Evolutionary conservation across 2,888 invertebrate genomes (phyloP), one percentile per base, ranked within the genome.

Genomic region (Polydrusus pterygomalis): DNA sequence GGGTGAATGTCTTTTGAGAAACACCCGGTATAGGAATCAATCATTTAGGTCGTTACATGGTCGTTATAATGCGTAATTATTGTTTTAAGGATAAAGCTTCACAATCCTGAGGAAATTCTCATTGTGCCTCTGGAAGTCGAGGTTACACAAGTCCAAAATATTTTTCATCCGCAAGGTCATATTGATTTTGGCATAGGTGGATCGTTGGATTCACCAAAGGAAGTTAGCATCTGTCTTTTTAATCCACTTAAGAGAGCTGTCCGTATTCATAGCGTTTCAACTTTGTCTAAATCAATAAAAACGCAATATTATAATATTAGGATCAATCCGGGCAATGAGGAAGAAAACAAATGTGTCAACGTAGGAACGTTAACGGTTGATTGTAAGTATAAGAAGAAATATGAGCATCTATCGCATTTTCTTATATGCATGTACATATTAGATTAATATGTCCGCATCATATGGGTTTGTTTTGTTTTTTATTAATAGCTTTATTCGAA

Each of bases 111-210:
- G 78, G 92, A 93, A 84, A 89, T 92, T 79, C 90, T 96, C 79
- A 92, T 96, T 78, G 91, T 96, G 79, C 96, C 96, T 38, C 91
- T 96, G 60, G 96, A 96, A 88, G 93, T 96, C 70, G 95, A 96
- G 89, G 95, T 96, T 71, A 87, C 88, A 77, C 87, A 92, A 25
- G 88, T 89, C 71, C 90, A 93, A 79, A 94, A 95, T 64, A 89
- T 96, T 74, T 96, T 94, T 88, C 92, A 94, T 81, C 92, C 94
- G n/a, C 92, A 93, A 84, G 91, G 91, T 70, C 87, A 93, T 74
- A 89, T 97, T 40, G 95, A 97, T 88, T 96, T 97, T 88, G 96
- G 96, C 40, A 91, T 95, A 76, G 90, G 96, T 64, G 92, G 95
- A 64, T 92, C 93, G 34, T 87, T 91, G 70, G 94, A 95, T 84